phyloP scores from a whole-genome alignment of 1,140 invertebrate species.

The Solenopsis fugax region DNA sequence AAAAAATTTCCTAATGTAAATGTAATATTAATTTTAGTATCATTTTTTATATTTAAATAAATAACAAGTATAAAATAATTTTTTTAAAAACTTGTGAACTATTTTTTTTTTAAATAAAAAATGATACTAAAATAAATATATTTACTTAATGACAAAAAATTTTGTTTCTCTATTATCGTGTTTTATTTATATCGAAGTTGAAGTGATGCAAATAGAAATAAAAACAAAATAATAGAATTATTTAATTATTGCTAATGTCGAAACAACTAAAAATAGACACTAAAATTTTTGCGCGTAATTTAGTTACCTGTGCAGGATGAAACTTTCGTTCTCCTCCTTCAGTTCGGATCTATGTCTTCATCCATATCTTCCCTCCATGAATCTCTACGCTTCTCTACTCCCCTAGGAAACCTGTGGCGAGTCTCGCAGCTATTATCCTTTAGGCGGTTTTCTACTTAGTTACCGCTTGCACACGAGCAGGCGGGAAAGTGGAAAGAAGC shows the following conservation, averaged over 20 bases:
- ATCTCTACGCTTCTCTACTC: slow-evolving; percentile 66
- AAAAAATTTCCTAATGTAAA: no score
- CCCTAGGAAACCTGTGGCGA: slow-evolving; percentile 59
- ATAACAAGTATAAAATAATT: no score
- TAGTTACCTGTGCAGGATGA: background rate
- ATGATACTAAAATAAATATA: no score
- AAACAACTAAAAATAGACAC: background rate
- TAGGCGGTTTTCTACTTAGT: slow-evolving; percentile 82
- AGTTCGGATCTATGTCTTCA: slow-evolving; percentile 36
- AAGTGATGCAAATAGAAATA: no score
- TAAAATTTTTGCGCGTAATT: background rate
- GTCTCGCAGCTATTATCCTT: slow-evolving; percentile 81
- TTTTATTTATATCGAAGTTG: no score
- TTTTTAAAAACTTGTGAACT: no score
- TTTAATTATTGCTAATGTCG: background rate
- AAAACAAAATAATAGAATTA: background rate
- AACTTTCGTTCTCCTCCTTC: slow-evolving; percentile 18
- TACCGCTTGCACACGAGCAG: slow-evolving; percentile 69
- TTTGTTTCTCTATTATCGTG: no score
- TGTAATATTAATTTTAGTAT: no score
- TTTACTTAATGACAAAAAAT: no score
- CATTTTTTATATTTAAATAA: no score
- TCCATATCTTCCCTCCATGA: slow-evolving; percentile 50
- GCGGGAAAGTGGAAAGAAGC: background rate
- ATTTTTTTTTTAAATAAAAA: no score